Percentiles rank a stretch among this genome's conserved stretches.
Evolutionary conservation across 2,113 vertebrate genomes (phyloP).

Genomic region (Struthio camelus): DNA sequence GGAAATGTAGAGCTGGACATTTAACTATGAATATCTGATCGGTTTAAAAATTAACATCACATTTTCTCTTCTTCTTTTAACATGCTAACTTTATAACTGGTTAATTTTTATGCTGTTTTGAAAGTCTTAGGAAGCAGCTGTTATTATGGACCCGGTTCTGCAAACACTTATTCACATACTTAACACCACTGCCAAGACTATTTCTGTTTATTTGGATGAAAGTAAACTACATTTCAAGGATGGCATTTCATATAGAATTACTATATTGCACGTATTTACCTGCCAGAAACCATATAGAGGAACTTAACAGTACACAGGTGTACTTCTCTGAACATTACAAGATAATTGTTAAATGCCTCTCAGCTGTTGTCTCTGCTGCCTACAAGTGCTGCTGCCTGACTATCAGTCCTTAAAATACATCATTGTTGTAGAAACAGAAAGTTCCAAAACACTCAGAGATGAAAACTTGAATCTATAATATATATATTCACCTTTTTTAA

Average conservation of each 20-base stretch:
- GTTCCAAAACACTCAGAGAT: background rate
- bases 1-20: background rate
- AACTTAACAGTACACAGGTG: background rate
- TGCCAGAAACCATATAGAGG: background rate
- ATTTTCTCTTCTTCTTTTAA: conserved; percentile 5
- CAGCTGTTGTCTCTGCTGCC: background rate
- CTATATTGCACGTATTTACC: background rate
- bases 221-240: background rate
- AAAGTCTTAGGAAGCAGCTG: background rate
- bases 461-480: background rate
- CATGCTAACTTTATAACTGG: background rate
- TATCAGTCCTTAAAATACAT: background rate
- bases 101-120: background rate
- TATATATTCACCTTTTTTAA: background rate
- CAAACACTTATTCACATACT: background rate
- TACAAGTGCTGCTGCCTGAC: background rate
- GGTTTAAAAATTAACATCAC: background rate
- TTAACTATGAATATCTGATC: background rate
- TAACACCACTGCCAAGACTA: background rate
- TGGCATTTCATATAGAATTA: background rate
- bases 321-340: background rate
- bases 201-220: background rate
- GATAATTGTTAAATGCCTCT: background rate
- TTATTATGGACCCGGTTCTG: background rate
- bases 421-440: background rate